phyloP scores from a whole-genome alignment of 2,113 vertebrate species.

The Laticauda colubrina region DNA sequence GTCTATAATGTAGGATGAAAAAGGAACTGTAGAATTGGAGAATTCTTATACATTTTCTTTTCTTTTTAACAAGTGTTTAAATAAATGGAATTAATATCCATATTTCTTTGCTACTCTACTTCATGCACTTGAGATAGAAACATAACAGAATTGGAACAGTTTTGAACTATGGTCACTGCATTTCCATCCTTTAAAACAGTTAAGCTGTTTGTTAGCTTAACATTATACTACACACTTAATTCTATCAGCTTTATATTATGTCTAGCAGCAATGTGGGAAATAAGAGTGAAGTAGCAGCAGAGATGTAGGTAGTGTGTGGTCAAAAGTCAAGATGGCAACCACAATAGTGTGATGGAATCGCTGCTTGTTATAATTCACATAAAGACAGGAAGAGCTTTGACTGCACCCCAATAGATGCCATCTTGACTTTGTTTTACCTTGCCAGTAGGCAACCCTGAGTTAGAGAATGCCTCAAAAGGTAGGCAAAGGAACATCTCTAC shows the following conservation, averaged over 20 bases:
- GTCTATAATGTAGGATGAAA: not conserved
- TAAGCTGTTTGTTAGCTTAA: conserved; percentile 8
- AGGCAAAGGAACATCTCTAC: no score
- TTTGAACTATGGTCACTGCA: conserved; percentile 6
- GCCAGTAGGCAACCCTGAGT: not conserved
- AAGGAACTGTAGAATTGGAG: not conserved
- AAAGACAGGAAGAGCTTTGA: not conserved
- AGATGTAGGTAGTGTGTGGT: not conserved
- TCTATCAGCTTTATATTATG: not conserved
- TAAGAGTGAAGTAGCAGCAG: not conserved
- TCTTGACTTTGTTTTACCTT: not conserved
- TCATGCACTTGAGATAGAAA: not conserved
- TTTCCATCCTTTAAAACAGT: conserved; percentile 27
- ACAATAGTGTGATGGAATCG: not conserved
- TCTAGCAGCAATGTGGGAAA: not conserved
- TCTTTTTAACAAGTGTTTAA: not conserved
- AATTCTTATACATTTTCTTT: not conserved
- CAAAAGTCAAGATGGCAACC: not conserved
- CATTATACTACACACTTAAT: not conserved
- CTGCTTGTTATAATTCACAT: not conserved
- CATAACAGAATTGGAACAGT: not conserved
- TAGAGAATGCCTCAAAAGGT: not conserved
- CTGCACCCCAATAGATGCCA: not conserved
- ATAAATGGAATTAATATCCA: not conserved
- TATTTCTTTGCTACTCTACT: not conserved